Evolutionary conservation across 2,888 invertebrate genomes (phyloP), one percentile per base, ranked within the genome.

Genomic region (Pogonocherus hispidulus): DNA sequence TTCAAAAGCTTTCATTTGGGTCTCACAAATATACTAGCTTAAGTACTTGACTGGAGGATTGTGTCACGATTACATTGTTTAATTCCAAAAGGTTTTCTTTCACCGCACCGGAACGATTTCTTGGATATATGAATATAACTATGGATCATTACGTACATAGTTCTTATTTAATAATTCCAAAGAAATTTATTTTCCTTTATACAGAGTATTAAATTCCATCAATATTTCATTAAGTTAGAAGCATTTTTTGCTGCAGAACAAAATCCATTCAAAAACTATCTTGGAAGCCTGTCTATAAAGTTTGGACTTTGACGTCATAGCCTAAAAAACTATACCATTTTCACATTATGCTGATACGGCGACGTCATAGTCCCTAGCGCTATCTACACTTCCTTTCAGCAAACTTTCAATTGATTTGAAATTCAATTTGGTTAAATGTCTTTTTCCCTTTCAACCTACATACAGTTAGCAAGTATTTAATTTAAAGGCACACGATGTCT

Each of bases 361-460:
- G 8, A 11, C 11, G 18, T 19, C 8, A 32, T 18, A 49, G 52
- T 16, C 11, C 16, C 2, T 18, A 32, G 18, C 32, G 20, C 14
- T 32, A 52, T 52, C 52, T 52, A 52, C 18, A 35, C 52, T n/a
- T 27, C 16, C n/a, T 52, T 52, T 51, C 14, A 27, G 32, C n/a
- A 32, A 32, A 2, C 14, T 52, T 52, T 27, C 18, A 52, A 52
- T 52, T 35, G 52, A 27, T 32, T 32, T 18, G 32, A 52, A 52
- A 52, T 52, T 52, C 27, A 32, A 52, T 52, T 52, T 32, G 6
- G 32, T 52, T 32, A 32, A 52, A 52, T 52, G 52, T 16, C n/a
- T 52, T 52, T 52, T 52, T 16, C n/a, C n/a, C 32, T 32, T 32
- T 27, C 27, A 52, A 5, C 9, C 5, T n/a, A 16, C n/a, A 5